Conservation (phyloP, 2,113 vertebrate genomes). For the Castor canadensis region DNA sequence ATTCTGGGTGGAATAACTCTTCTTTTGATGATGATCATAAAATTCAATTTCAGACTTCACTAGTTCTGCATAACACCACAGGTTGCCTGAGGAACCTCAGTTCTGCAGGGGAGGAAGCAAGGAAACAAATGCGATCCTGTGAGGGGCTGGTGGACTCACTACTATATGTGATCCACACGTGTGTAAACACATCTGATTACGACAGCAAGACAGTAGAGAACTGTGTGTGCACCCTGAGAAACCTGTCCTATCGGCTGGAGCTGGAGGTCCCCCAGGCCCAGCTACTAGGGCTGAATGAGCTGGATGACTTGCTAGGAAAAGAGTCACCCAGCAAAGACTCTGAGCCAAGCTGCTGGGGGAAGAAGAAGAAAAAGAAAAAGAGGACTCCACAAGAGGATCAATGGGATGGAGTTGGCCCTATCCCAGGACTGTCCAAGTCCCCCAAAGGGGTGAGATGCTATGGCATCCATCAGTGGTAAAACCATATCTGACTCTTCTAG, state of each 20-base stretch:
- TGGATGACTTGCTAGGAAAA: slow-evolving; percentile 92
- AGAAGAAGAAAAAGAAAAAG: slow-evolving; percentile 98
- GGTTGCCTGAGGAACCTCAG: slow-evolving; percentile 98
- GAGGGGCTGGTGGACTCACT: slow-evolving; percentile 97
- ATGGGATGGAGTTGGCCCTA: slow-evolving; percentile 99
- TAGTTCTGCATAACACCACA: slow-evolving; percentile 95
- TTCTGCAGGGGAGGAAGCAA: slow-evolving; percentile 96
- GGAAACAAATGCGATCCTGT: slow-evolving; percentile 96
- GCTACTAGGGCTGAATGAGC: slow-evolving; percentile 90
- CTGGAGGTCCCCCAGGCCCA: slow-evolving; percentile 94
- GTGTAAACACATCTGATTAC: slow-evolving; percentile 97
- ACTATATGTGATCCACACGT: slow-evolving; percentile 97
- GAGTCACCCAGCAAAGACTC: slow-evolving; percentile 95
- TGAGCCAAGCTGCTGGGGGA: slow-evolving; percentile 96
- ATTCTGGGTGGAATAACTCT: slow-evolving; percentile 97
- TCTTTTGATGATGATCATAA: slow-evolving; percentile 97
- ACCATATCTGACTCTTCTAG: slow-evolving; percentile 95
- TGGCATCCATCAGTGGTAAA: slow-evolving; percentile 98
- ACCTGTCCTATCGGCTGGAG: slow-evolving; percentile 96
- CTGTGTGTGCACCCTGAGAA: slow-evolving; percentile 97
- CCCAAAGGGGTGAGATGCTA: slow-evolving; percentile 97
- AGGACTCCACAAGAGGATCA: slow-evolving; percentile 92
- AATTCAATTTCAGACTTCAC: slow-evolving; percentile 97
- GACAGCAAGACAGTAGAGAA: slow-evolving; percentile 99
- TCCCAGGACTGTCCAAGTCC: slow-evolving; percentile 95